Conservation (phyloP, 2,797 vertebrate genomes). For the Catamblyrhynchus diadema region DNA sequence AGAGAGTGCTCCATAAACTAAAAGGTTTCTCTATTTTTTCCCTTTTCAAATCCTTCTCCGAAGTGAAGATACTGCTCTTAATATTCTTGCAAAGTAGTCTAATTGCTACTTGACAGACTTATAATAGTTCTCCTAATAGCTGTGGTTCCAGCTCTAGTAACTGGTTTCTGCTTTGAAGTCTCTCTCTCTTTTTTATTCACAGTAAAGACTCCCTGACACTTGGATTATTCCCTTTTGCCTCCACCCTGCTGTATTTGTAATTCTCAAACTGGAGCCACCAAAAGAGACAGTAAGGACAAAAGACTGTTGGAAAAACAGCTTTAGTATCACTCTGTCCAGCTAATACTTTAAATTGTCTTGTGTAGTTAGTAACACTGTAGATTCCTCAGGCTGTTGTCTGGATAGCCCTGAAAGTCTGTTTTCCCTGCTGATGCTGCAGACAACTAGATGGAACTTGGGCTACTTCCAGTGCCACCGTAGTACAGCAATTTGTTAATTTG, state of each 20-base stretch:
- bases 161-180: conserved; percentile 28
- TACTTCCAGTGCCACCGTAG: conserved; percentile 45
- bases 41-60: conserved; percentile 2
- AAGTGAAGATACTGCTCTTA: conserved; percentile 26
- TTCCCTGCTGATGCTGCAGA: background rate
- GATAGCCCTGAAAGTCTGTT: background rate
- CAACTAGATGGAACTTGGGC: background rate
- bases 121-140: conserved; percentile 7
- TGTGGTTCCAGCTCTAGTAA: conserved; percentile 17
- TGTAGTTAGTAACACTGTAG: background rate
- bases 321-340: background rate
- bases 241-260: conserved; percentile 22
- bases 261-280: background rate
- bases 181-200: background rate
- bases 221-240: conserved; percentile 31
- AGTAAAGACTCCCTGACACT: background rate
- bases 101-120: conserved; percentile 26
- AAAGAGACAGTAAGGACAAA: background rate
- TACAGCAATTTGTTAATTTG: conserved; percentile 58
- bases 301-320: background rate
- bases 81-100: conserved; percentile 25
- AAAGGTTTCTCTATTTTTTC: conserved; percentile 31
- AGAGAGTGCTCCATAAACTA: conserved; percentile 8
- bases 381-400: background rate
- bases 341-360: background rate